Evolutionary conservation across 2,797 vertebrate species (phyloP).

Genomic region (Poeciliopsis gracilis): DNA sequence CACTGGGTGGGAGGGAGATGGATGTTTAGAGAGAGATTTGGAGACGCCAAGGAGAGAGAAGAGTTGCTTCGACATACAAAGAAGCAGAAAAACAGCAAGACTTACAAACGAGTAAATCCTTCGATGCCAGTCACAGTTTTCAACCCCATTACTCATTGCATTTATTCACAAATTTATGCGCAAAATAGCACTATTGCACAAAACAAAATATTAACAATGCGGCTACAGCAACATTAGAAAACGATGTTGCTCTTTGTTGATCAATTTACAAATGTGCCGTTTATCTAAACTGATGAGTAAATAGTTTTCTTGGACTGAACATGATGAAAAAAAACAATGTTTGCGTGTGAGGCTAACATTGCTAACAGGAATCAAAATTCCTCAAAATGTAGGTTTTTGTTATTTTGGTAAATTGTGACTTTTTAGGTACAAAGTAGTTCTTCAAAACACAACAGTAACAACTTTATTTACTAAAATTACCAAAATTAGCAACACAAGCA

Average conservation of each 20-base stretch:
- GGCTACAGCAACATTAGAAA: neutral
- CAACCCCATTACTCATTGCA: neutral
- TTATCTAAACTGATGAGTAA: neutral
- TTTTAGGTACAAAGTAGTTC: neutral
- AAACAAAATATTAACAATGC: neutral
- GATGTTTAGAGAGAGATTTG: constrained; percentile 11
- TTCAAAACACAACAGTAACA: neutral
- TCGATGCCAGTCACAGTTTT: neutral
- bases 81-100: constrained; percentile 4
- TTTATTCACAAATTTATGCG: neutral
- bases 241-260: neutral
- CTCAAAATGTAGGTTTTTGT: neutral
- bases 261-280: neutral
- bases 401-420: neutral
- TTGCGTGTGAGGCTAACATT: neutral
- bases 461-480: neutral
- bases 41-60: constrained; percentile 24
- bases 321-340: neutral
- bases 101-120: neutral
- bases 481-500: neutral
- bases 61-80: constrained; percentile 29
- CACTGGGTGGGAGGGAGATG: constrained; percentile 17
- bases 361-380: neutral
- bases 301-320: neutral
- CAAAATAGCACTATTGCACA: neutral